Percentiles rank a stretch among this genome's conserved stretches.
Evolutionary conservation across 2,888 invertebrate species (phyloP).

Genomic region (Dynastes maya): DNA sequence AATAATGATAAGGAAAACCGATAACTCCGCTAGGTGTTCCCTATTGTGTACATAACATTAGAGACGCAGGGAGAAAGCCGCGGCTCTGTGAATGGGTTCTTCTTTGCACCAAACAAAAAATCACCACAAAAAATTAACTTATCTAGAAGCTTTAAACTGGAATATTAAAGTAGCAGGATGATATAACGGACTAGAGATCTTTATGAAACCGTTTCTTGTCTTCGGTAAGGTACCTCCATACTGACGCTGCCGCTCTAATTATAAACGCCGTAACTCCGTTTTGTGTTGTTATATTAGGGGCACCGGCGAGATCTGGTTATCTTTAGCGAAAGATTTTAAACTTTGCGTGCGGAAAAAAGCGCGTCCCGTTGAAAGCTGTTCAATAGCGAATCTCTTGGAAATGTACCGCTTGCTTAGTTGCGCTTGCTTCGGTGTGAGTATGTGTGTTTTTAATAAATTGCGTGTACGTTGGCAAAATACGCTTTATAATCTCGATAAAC

Average conservation of each 20-base stretch:
- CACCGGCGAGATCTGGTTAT: conserved; percentile 18
- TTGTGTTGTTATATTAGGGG: conserved; percentile 8
- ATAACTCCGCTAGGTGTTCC: too few relatives aligned
- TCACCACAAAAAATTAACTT: too few relatives aligned
- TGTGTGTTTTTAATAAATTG: not conserved
- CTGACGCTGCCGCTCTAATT: conserved; percentile 12
- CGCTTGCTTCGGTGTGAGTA: not conserved
- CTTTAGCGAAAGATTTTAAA: conserved; percentile 27
- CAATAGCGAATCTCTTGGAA: conserved; percentile 17
- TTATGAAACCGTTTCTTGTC: not conserved
- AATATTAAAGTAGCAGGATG: too few relatives aligned
- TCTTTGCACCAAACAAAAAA: too few relatives aligned
- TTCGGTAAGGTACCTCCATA: not conserved
- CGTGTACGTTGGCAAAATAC: not conserved
- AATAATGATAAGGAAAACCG: too few relatives aligned
- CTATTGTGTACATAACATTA: too few relatives aligned
- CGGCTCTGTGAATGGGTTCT: too few relatives aligned
- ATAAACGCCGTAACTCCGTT: conserved; percentile 19
- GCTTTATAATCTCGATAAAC: too few relatives aligned
- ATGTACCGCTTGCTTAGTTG: not conserved
- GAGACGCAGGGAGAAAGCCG: too few relatives aligned
- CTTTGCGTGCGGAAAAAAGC: conserved; percentile 20
- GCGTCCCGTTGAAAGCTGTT: conserved; percentile 16
- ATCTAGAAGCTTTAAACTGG: too few relatives aligned
- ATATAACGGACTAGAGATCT: too few relatives aligned